These are phyloP conservation scores for Rhodophaea formosa DNA, from an alignment of 2,888 invertebrate genomes.

Conservation along the genomic window DNA sequence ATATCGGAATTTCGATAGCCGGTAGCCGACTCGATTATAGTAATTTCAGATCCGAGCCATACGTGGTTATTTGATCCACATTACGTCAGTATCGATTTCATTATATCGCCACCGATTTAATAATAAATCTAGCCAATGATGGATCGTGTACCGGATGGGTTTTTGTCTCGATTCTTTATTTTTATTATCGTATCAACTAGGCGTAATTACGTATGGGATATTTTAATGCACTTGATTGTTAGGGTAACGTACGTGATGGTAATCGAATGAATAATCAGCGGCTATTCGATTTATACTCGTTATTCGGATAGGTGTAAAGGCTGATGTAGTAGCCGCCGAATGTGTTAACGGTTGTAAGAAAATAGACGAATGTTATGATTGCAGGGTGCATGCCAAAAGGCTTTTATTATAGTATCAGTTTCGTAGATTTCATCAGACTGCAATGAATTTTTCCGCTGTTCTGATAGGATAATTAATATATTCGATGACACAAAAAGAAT, in stretches of 20 bases:
- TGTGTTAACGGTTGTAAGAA: constrained; percentile 7
- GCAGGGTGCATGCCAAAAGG: not conserved
- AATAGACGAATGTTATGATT: not conserved
- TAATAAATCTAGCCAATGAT: constrained; percentile 51
- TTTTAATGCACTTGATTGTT: constrained; percentile 21
- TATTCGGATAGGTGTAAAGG: constrained; percentile 15
- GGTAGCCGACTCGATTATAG: constrained; percentile 64
- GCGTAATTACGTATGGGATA: constrained; percentile 54
- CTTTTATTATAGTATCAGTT: not conserved
- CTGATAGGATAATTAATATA: too few species aligned
- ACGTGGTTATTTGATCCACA: constrained; percentile 58
- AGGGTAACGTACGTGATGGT: constrained; percentile 14
- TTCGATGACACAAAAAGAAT: too few species aligned
- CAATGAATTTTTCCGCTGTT: not conserved
- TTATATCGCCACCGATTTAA: constrained; percentile 65
- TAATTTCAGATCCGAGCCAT: constrained; percentile 54
- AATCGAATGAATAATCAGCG: constrained; percentile 19
- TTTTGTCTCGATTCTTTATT: constrained; percentile 53
- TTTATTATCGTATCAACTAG: constrained; percentile 57
- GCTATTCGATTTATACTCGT: constrained; percentile 16
- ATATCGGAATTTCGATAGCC: constrained; percentile 38
- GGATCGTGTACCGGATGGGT: constrained; percentile 60
- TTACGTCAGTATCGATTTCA: constrained; percentile 72
- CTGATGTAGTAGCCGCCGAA: not conserved
- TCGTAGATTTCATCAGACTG: not conserved